phyloP scores from a whole-genome alignment of 2,797 vertebrate genomes.

The Echeneis naucrates region DNA sequence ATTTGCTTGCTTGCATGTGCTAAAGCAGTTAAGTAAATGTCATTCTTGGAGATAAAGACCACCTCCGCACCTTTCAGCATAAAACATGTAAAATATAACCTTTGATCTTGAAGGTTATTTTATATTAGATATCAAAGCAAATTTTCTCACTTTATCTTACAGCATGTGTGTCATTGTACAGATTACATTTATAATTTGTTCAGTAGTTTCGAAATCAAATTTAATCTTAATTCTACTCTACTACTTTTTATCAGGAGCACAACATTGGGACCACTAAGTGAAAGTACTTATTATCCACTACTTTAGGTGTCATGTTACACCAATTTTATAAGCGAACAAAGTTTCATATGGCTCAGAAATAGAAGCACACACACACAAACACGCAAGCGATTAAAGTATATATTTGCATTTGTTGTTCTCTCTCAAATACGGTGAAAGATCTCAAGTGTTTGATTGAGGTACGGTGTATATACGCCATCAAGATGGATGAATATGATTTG shows the following conservation, averaged over 20 bases:
- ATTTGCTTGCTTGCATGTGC: constrained; percentile 87
- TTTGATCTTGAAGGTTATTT: background rate
- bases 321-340: constrained; percentile 5
- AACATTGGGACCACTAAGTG: constrained; percentile 1
- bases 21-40: constrained; percentile 53
- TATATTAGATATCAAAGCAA: background rate
- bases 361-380: constrained; percentile 1
- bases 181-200: background rate
- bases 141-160: background rate
- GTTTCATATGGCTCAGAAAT: background rate
- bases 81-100: background rate
- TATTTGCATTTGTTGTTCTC: constrained; percentile 48
- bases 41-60: constrained; percentile 5
- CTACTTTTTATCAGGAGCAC: constrained; percentile 27
- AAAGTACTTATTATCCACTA: background rate
- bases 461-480: constrained; percentile 77
- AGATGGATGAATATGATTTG: constrained; percentile 72
- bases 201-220: background rate
- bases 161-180: background rate
- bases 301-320: background rate
- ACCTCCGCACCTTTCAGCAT: background rate
- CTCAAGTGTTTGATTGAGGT: constrained; percentile 56
- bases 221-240: constrained; percentile 16
- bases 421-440: constrained; percentile 45
- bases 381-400: background rate